Base-by-base conservation (phyloP, 1,140 invertebrate genomes). In the Lineus longissimus region DNA sequence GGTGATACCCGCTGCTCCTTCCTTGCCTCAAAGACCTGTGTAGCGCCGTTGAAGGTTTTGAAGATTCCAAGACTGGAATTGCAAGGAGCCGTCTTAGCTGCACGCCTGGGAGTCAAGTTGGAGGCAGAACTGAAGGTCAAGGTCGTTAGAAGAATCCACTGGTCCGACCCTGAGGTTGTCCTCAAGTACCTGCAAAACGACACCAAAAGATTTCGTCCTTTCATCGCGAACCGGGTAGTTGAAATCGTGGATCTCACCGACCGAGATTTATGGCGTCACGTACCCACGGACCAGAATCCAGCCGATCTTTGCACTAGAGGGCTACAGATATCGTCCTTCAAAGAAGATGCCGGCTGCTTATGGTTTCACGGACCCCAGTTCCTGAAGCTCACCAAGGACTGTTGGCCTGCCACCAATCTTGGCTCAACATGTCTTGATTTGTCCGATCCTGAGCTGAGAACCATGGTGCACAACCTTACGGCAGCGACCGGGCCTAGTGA, bases 51-150 rank as follows among this genome's bases (percentile, higher is more conserved):
- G 30, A 59, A 59, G 36, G 13, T 17, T 7, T 13, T 59, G 4
- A 59, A 29, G 7, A 41, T 59, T 40, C 36, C 58, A 7, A 33
- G 58, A 59, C 36, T 59, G 30, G 58, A 59, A 33, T 31, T 59
- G 25, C 15, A n/a, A 22, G 58, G 23, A 4, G 29, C 30, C 7
- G 36, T 29, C n/a, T 15, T 59, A 9, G 30, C 58, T 22, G 58
- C 27, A 43, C 15, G 27, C 13, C 7, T 59, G 30, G 23, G 33
- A 13, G 11, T 13, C 19, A 40, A 7, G 4, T 6, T 59, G 6
- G 4, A 41, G 36, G 2, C 15, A 33, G 58, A 59, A 22, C 36
- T 59, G 36, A 31, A 33, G 13, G 2, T 29, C 9, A 7, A 6
- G 17, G 17, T 30, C 23, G 27, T 4, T 43, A 29, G n/a, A 6